Percentiles rank a stretch among this genome's conserved stretches.
phyloP scores from a whole-genome alignment of 2,888 invertebrate genomes.

The Trilocha varians region DNA sequence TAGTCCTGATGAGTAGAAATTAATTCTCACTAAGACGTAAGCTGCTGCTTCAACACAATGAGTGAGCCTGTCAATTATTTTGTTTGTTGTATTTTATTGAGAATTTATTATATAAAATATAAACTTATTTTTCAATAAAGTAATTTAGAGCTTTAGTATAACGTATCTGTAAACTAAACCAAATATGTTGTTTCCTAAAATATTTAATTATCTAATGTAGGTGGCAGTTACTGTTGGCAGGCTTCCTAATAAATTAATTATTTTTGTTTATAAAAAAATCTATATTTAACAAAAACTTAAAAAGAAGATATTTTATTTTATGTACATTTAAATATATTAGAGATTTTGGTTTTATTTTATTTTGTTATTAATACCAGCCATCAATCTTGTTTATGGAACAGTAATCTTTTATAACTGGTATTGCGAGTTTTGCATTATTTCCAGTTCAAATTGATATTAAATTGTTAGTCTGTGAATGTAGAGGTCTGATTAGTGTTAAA shows the following conservation, averaged over 20 bases:
- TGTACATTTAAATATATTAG: not conserved
- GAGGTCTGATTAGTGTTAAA: not conserved
- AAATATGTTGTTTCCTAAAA: conserved; percentile 44
- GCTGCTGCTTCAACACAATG: conserved; percentile 32
- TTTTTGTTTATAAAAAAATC: not conserved
- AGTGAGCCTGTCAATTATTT: conserved; percentile 48
- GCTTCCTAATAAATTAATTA: conserved; percentile 34
- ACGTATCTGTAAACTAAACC: conserved; percentile 61
- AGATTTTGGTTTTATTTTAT: not conserved
- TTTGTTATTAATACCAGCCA: not conserved
- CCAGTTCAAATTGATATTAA: not conserved
- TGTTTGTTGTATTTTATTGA: not conserved
- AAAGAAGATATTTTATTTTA: not conserved
- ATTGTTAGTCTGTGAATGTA: not conserved
- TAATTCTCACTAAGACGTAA: conserved; percentile 63
- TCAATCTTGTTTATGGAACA: not conserved
- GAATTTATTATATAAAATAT: not conserved
- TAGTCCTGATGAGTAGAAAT: conserved; percentile 63
- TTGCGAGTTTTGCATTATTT: not conserved
- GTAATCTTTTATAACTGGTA: not conserved
- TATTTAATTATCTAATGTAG: conserved; percentile 25
- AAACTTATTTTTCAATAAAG: conserved; percentile 2
- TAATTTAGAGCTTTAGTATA: conserved; percentile 29
- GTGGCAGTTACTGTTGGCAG: conserved; percentile 42
- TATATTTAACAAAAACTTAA: not conserved